Evolutionary conservation across 2,113 vertebrate genomes (phyloP).

Genomic region (Sterna hirundo): DNA sequence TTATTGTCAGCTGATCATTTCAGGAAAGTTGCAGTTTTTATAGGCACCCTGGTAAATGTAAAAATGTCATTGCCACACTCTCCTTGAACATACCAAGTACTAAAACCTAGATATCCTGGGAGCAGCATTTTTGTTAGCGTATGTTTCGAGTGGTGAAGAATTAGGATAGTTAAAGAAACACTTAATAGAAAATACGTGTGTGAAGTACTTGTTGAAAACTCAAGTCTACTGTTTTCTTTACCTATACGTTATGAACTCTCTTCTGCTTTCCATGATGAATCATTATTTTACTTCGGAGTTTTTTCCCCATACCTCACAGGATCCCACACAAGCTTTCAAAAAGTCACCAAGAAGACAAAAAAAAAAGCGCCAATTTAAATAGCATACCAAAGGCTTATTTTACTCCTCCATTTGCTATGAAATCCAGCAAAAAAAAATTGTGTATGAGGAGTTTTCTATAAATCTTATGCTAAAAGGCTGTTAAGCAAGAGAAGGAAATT

Average conservation of each 20-base stretch:
- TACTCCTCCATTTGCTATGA: constrained; percentile 20
- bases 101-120: neutral
- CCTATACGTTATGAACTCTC: neutral
- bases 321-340: constrained; percentile 24
- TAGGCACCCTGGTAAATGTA: neutral
- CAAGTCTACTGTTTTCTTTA: neutral
- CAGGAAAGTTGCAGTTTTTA: neutral
- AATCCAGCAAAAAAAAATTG: neutral
- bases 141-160: neutral
- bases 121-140: neutral
- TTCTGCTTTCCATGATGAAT: constrained; percentile 41
- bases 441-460: neutral
- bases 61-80: neutral
- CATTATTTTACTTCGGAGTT: constrained; percentile 26
- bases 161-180: neutral
- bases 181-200: neutral
- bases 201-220: neutral
- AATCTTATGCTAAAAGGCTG: constrained; percentile 16
- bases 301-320: neutral
- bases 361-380: constrained; percentile 16
- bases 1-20: neutral
- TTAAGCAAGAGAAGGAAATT: neutral
- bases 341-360: neutral
- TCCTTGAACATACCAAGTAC: neutral
- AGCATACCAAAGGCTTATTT: neutral